Conservation (phyloP, 2,113 vertebrate species). For the Taxidea taxus region DNA sequence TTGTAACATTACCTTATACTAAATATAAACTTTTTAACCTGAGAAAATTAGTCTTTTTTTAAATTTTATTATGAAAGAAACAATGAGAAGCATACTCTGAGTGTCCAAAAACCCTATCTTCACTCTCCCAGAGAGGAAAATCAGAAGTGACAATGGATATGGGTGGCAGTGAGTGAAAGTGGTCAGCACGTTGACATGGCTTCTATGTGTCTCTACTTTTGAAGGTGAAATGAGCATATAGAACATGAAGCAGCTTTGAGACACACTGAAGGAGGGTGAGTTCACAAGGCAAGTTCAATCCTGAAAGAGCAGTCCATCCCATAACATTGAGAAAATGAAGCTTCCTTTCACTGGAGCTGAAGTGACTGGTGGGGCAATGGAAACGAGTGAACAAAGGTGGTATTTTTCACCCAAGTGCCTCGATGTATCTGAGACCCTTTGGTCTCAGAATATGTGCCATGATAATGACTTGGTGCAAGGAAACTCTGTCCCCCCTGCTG, state of each 20-base stretch:
- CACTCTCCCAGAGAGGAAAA: background rate
- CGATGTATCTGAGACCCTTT: background rate
- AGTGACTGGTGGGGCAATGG: background rate
- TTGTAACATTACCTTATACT: background rate
- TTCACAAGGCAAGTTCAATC: background rate
- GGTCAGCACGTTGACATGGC: background rate
- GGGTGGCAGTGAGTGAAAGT: background rate
- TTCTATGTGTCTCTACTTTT: background rate
- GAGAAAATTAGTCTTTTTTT: background rate
- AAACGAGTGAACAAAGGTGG: background rate
- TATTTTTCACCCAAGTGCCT: background rate
- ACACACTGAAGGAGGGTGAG: background rate
- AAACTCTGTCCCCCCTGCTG: too few relatives aligned
- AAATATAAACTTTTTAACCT: constrained; percentile 3
- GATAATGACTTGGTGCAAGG: background rate
- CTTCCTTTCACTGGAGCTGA: background rate
- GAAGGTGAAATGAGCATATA: background rate
- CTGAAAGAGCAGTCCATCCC: background rate
- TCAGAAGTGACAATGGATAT: background rate
- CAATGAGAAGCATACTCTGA: background rate
- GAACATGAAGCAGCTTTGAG: background rate
- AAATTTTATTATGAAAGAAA: background rate
- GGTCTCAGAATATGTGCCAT: background rate
- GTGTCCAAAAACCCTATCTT: background rate
- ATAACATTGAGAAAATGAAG: background rate